Conservation (phyloP, 2,888 invertebrate species). For the Calliphora vomitoria region DNA sequence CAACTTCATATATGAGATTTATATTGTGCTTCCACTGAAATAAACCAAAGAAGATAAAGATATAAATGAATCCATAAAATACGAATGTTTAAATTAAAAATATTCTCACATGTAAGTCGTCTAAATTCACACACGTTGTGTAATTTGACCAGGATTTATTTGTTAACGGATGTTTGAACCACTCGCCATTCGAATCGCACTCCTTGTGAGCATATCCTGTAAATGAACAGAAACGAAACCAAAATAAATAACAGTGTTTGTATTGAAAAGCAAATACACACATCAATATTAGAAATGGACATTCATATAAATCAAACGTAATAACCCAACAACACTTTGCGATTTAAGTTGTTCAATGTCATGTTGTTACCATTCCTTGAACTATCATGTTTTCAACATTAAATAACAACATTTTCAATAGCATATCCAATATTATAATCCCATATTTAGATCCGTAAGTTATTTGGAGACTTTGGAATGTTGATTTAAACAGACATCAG, state of each 20-base stretch:
- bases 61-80: neutral
- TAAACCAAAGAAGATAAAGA: neutral
- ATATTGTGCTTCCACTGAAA: slow-evolving; percentile 89
- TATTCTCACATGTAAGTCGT: slow-evolving; percentile 88
- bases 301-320: neutral
- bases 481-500: too few relatives aligned
- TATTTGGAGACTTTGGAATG: too few relatives aligned
- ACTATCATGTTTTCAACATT: too few relatives aligned
- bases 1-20: slow-evolving; percentile 92
- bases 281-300: neutral
- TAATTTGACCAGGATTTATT: slow-evolving; percentile 95
- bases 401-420: too few relatives aligned
- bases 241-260: neutral
- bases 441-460: too few relatives aligned
- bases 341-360: too few relatives aligned
- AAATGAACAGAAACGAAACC: slow-evolving; percentile 1
- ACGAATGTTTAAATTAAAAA: neutral
- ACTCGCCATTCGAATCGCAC: slow-evolving; percentile 91
- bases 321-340: neutral
- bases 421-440: too few relatives aligned
- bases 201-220: slow-evolving; percentile 92
- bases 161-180: slow-evolving; percentile 92
- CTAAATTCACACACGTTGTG: slow-evolving; percentile 92
- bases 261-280: neutral
- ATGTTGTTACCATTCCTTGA: too few relatives aligned